Base-by-base conservation (phyloP, 2,113 vertebrate species). In the Isichthys henryi region DNA sequence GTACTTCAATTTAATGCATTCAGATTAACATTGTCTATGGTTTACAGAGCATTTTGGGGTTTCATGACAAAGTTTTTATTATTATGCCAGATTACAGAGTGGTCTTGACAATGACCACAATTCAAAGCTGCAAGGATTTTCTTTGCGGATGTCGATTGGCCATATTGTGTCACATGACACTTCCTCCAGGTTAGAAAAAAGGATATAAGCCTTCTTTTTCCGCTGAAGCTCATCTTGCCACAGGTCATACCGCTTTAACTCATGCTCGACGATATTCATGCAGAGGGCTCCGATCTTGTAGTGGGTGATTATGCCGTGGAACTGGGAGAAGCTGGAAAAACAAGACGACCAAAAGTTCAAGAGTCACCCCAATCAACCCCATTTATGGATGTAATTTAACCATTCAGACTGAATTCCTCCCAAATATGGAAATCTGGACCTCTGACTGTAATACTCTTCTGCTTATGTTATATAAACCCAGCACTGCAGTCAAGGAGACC, bases 161-260 rank as follows among this genome's bases (percentile, higher is more conserved):
- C 85, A 31, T 15, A 56, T 5, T 11, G 11, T 35, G 49, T 53
- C 85, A 87, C 85, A 87, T 62, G 56, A 45, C 87, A 66, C 39
- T 23, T 21, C 9, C 35, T 3, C 43, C 19, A 45, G 11, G 23
- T 19, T 5, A 43, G 3, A 35, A 17, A 45, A 95, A 97, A 98
- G 97, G 98, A 99, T 98, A 98, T 98, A 96, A 92, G 97, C 96
- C 93, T 97, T 96, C 93, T 97, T 97, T 94, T 99, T 99, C 93
- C 98, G 98, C 93, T 96, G 96, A 90, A 99, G 96, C 91, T 99
- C 98, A 48, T 99, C 98, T 91, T 98, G 97, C 98, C 98, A 99
- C 89, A 98, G 96, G 90, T 98, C 97, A 9, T 96, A 97, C 92
- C 97, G 96, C 96, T 98, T 99, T 93, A 99, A 95, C 90, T 99